Conservation (phyloP, 2,888 invertebrate genomes). For the Phyllotreta striolata region DNA sequence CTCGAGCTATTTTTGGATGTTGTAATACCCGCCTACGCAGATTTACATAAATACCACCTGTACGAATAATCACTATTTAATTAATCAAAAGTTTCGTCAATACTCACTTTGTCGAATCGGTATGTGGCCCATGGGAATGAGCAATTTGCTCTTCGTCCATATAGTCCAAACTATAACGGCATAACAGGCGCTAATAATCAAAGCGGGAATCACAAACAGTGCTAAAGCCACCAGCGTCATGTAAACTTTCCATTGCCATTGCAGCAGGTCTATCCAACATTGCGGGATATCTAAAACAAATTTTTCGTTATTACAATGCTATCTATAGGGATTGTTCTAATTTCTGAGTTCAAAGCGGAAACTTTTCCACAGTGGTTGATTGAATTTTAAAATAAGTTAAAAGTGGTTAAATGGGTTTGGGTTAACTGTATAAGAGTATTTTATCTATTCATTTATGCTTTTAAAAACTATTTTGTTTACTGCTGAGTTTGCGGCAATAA, state of each 20-base stretch:
- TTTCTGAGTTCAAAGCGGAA: background rate
- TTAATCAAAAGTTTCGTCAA: background rate
- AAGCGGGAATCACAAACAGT: conserved; percentile 85
- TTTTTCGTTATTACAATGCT: background rate
- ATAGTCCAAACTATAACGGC: conserved; percentile 90
- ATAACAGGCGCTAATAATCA: conserved; percentile 90
- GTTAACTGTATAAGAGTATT: no score
- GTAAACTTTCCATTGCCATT: conserved; percentile 86
- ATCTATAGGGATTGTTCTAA: background rate
- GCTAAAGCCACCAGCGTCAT: conserved; percentile 83
- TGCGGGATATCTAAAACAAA: conserved; percentile 70
- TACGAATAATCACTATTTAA: no score
- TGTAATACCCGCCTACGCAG: no score
- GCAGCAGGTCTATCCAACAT: conserved; percentile 86
- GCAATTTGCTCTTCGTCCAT: conserved; percentile 83
- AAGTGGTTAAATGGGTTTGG: no score
- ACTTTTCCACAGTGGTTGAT: background rate
- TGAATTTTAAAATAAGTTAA: no score
- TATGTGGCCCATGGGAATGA: conserved; percentile 60
- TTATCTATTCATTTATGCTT: no score
- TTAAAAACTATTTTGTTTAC: no score
- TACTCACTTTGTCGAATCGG: conserved; percentile 55
- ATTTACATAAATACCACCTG: no score
- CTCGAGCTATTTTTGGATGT: no score
- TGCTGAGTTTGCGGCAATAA: no score